Conservation (phyloP, 2,113 vertebrate species). For the Phaethornis superciliosus region DNA sequence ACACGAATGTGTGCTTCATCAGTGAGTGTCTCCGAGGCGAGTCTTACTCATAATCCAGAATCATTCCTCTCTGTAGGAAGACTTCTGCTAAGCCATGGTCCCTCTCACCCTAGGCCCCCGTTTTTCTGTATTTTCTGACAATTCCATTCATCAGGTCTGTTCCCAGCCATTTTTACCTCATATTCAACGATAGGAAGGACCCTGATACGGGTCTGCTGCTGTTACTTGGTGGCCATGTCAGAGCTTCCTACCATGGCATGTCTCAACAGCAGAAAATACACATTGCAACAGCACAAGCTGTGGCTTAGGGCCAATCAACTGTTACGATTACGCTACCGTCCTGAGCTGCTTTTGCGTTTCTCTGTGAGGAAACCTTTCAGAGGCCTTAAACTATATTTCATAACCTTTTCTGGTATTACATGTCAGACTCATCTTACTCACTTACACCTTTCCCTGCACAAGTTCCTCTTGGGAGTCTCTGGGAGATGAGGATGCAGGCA, state of each 20-base stretch:
- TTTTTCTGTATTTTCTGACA: background rate
- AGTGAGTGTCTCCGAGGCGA: background rate
- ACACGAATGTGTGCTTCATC: background rate
- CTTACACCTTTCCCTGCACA: background rate
- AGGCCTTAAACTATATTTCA: constrained; percentile 45
- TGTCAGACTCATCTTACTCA: background rate
- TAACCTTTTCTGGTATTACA: constrained; percentile 50
- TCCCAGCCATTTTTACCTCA: background rate
- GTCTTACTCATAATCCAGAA: background rate
- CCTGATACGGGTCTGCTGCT: background rate
- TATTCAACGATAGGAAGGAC: background rate
- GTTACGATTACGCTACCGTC: background rate
- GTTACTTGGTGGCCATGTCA: constrained; percentile 28
- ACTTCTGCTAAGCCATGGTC: background rate
- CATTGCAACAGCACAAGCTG: constrained; percentile 48
- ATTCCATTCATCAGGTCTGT: background rate
- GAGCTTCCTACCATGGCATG: constrained; percentile 40
- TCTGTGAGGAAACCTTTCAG: constrained; percentile 37
- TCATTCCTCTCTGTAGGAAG: background rate
- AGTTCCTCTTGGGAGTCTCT: background rate
- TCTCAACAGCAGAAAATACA: constrained; percentile 50
- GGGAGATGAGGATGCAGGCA: background rate
- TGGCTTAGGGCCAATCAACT: constrained; percentile 56
- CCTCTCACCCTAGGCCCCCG: background rate
- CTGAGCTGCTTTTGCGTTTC: background rate